Percentiles rank a stretch among this genome's conserved stretches.
Conservation (phyloP, 2,797 vertebrate species). For the Danio choprae region DNA sequence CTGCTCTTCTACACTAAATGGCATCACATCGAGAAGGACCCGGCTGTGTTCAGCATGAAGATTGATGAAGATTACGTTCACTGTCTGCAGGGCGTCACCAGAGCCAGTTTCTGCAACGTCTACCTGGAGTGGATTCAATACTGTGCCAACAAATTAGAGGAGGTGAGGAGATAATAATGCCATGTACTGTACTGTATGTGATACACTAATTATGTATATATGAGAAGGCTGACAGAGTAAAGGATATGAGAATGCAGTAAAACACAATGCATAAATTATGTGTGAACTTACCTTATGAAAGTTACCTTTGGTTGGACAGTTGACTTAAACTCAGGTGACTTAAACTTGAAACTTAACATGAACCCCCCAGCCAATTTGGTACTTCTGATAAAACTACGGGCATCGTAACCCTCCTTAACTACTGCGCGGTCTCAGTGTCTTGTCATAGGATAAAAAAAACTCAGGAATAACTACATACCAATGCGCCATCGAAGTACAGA, state of each 20-base stretch:
- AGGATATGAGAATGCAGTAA: background rate
- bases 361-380: too few species aligned
- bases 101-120: constrained; percentile 95
- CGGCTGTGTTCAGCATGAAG: constrained; percentile 92
- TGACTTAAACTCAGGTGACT: background rate
- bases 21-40: constrained; percentile 95
- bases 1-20: constrained; percentile 93
- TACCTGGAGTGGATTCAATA: constrained; percentile 97
- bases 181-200: background rate
- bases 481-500: too few species aligned
- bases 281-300: background rate
- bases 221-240: background rate
- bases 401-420: too few species aligned
- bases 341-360: background rate
- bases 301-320: background rate
- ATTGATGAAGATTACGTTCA: constrained; percentile 97
- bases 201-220: background rate
- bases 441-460: too few species aligned
- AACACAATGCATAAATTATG: background rate
- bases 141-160: constrained; percentile 85
- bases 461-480: too few species aligned
- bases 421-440: too few species aligned
- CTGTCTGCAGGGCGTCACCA: constrained; percentile 93
- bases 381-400: too few species aligned
- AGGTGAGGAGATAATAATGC: constrained; percentile 73